Evolutionary conservation across 2,113 vertebrate genomes (phyloP).

Genomic region (human (Homo sapiens)): DNA sequence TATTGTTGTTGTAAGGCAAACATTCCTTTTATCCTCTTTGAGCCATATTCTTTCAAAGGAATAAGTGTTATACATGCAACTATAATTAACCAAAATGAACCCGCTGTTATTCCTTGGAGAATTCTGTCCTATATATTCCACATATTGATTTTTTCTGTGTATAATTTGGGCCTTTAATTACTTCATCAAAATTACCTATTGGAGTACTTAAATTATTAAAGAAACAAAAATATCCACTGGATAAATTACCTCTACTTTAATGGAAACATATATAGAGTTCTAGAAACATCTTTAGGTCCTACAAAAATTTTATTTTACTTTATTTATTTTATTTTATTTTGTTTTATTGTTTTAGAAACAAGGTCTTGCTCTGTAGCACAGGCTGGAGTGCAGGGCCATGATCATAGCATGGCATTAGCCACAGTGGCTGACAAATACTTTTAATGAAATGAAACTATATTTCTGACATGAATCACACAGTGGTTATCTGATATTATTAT

Average conservation of each 20-base stretch:
- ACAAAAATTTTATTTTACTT: background rate
- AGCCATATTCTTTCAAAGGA: background rate
- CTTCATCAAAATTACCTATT: background rate
- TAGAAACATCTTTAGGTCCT: background rate
- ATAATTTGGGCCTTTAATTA: background rate
- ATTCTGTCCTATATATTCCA: background rate
- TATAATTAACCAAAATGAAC: background rate
- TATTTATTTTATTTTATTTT: background rate
- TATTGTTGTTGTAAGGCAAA: background rate
- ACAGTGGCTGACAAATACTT: background rate
- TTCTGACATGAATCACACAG: background rate
- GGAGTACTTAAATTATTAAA: background rate
- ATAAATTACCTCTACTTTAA: background rate
- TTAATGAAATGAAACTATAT: slow-evolving; percentile 31
- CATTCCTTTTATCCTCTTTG: background rate
- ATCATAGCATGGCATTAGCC: too few species aligned
- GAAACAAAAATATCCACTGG: background rate
- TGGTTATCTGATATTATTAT: background rate
- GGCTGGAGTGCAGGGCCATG: too few species aligned
- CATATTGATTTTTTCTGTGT: background rate
- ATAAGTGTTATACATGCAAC: background rate
- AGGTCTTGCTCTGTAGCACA: too few species aligned
- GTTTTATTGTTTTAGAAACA: too few species aligned
- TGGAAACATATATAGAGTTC: background rate
- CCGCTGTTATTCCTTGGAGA: background rate